Base-by-base conservation (phyloP, 2,888 invertebrate genomes). In the Agrotis ipsilon region DNA sequence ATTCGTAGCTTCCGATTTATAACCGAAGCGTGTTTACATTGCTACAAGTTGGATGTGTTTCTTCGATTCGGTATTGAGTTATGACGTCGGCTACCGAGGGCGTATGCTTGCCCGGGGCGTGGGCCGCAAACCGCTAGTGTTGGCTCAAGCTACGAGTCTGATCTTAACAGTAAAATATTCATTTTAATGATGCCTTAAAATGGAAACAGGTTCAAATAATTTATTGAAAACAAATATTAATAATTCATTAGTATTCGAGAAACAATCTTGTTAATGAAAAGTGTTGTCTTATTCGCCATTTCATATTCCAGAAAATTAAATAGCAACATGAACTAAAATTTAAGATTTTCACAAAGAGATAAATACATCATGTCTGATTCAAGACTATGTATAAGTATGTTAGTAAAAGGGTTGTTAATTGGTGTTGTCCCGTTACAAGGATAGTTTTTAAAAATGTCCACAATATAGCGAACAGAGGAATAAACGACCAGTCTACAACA, bases 31-130 rank as follows among this genome's bases (percentile, higher is more conserved):
- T 51, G 57, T 81, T 81, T 65, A 82, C 27, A 51, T 74, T 24
- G 52, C 27, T 58, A 52, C 43, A 62, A 63, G 55, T 57, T 57
- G 57, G 32, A 66, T 61, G 6, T 45, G 21, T 67, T 79, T 82
- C 45, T 52, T 43, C 66, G 52, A 66, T 68, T 79, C 67, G 18
- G 51, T 79, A 54, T 64, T 73, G 83, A 74, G 58, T 48, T 45
- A 54, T 51, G 75, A 62, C 75, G 68, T 80, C 54, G 59, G 73
- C 43, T 45, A 49, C n/a, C 19, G 83, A 66, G 83, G 79, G 79
- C 68, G 83, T 64, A 19, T 27, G 43, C 45, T 32, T 13, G 58
- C 62, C 48, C 21, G 21, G 60, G 55, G 65, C 75, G 83, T 73
- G 54, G 83, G 83, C 27, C 55, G 19, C 27, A 27, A 39, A 24